These are phyloP conservation scores for Pseudococcus jackbeardsleyi DNA, from an alignment of 2,888 invertebrate genomes.

Conservation along the genomic window DNA sequence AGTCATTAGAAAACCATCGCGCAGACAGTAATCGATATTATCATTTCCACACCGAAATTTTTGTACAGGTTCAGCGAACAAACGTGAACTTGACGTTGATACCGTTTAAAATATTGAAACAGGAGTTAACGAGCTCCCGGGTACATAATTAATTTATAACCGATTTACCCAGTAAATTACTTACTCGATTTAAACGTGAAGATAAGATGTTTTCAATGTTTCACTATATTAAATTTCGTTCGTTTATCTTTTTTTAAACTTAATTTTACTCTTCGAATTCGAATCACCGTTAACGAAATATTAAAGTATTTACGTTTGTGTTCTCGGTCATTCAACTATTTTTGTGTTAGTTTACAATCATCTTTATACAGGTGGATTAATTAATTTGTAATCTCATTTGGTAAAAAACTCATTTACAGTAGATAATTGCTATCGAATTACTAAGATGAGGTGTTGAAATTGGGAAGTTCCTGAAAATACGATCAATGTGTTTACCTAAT, in stretches of 20 bases:
- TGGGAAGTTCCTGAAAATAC: too few relatives aligned
- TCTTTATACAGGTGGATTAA: too few relatives aligned
- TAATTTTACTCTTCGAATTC: background rate
- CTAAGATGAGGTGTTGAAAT: too few relatives aligned
- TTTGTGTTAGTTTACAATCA: too few relatives aligned
- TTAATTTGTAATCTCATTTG: too few relatives aligned
- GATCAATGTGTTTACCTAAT: too few relatives aligned
- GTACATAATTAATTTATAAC: background rate
- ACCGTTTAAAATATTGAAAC: background rate
- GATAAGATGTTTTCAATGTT: slow-evolving; percentile 12
- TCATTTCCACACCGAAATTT: background rate
- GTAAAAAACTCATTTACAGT: too few relatives aligned
- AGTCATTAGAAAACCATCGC: background rate
- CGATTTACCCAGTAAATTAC: background rate
- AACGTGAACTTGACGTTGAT: background rate
- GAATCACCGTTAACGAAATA: too few relatives aligned
- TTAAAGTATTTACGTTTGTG: too few relatives aligned
- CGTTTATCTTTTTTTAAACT: background rate
- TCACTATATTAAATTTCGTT: background rate
- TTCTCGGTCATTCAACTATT: too few relatives aligned
- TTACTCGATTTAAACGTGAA: background rate
- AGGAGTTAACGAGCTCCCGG: background rate
- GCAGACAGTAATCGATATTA: background rate
- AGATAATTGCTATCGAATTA: too few relatives aligned
- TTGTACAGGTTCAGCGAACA: slow-evolving; percentile 12